phyloP scores from a whole-genome alignment of 2,888 invertebrate species.

The Plagodis dolabraria region DNA sequence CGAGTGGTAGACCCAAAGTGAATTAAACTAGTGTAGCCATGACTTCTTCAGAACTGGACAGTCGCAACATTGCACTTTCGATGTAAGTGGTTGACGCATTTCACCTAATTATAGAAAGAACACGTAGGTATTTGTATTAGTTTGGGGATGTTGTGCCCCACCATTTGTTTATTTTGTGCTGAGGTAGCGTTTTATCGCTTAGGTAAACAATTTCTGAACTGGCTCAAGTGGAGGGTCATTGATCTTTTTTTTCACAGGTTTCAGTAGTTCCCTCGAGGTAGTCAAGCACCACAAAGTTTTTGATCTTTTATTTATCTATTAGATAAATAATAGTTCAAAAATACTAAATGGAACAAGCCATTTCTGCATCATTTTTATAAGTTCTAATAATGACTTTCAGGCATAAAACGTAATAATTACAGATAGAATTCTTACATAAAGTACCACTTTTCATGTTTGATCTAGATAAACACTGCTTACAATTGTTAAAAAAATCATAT shows the following conservation, averaged over 20 bases:
- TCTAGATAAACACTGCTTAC: too few species aligned
- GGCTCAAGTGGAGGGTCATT: slow-evolving; percentile 41
- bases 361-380: too few species aligned
- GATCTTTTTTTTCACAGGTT: slow-evolving; percentile 26
- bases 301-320: too few species aligned
- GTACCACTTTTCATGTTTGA: too few species aligned
- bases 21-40: slow-evolving; percentile 60
- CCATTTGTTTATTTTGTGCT: slow-evolving; percentile 52
- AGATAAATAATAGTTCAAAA: too few species aligned
- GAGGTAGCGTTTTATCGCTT: slow-evolving; percentile 23
- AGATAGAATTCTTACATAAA: too few species aligned
- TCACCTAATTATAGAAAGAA: slow-evolving; percentile 64
- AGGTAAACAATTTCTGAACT: slow-evolving; percentile 32
- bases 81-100: slow-evolving; percentile 74
- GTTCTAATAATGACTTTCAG: too few species aligned
- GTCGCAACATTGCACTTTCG: slow-evolving; percentile 77
- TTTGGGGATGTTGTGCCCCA: slow-evolving; percentile 43
- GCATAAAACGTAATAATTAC: too few species aligned
- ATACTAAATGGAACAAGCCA: too few species aligned
- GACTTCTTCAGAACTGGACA: slow-evolving; percentile 79
- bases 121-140: slow-evolving; percentile 48
- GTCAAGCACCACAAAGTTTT: too few species aligned
- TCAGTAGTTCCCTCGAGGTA: slow-evolving; percentile 17
- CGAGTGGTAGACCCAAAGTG: slow-evolving; percentile 57
- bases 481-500: too few species aligned